Evolutionary conservation across 2,888 invertebrate species (phyloP), one percentile per base, ranked within the genome.

Genomic region (Venusia cambrica): DNA sequence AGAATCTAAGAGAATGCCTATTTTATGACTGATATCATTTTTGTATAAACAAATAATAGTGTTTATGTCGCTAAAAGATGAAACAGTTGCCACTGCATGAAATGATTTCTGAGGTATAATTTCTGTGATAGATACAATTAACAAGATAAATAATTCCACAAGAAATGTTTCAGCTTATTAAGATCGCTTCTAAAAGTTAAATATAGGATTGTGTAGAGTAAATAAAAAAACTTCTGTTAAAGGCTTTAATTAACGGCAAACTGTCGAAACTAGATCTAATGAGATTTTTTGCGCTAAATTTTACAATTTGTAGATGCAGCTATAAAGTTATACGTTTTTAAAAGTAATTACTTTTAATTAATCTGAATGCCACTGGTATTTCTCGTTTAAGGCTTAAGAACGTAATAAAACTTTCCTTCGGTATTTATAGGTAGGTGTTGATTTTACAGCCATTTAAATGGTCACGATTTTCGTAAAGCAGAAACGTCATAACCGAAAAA

Each of bases 401-500:
- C 21, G 9, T 9, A 18, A 21, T 6, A 28, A 22, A 28, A 4
- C 12, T 4, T 19, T 24, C 15, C 1, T 4, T 7, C 14, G 19
- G 2, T 15, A 26, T 29, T 20, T 10, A 12, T 13, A 24, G 9
- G 2, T 12, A 10, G 13, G 25, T 32, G 31, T 15, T 30, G 28
- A n/a, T n/a, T n/a, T n/a, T n/a, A n/a, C 27, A 40, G 27, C 39
- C 24, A 39, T 40, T 26, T 45, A 44, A 43, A 35, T 44, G 41
- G 48, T 44, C 44, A 48, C 44, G 45, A 31, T 25, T 35, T 39
- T 35, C 35, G 39, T 33, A 35, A n/a, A 45, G 39, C 46, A 44
- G 39, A 45, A 50, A 42, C 34, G 45, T 51, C 46, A 43, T 53
- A 59, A 54, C 54, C 55, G 48, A 60, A 66, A 68, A 65, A 59